These are phyloP conservation scores for Paradisaea rubra DNA, from an alignment of 2,113 vertebrate genomes.

Conservation along the genomic window DNA sequence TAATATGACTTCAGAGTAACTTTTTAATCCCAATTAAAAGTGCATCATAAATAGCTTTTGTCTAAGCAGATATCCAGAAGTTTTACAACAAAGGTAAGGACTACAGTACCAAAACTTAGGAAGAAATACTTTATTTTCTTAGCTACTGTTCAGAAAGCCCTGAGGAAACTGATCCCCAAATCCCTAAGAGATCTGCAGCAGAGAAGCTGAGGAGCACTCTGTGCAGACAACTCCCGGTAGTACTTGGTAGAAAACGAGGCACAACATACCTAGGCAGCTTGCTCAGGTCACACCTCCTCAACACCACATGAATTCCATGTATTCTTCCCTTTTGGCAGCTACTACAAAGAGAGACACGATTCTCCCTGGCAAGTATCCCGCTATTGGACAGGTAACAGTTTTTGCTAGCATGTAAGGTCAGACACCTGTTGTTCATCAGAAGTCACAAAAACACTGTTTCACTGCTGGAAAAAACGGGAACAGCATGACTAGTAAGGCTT, in stretches of 20 bases:
- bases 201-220: not conserved
- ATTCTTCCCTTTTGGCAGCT: not conserved
- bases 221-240: not conserved
- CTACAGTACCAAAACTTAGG: not conserved
- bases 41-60: constrained; percentile 3
- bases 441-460: not conserved
- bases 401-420: not conserved
- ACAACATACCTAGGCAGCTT: not conserved
- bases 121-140: not conserved
- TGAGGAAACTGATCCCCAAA: not conserved
- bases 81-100: constrained; percentile 1
- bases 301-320: not conserved
- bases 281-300: not conserved
- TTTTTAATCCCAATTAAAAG: not conserved
- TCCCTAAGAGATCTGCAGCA: not conserved
- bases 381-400: not conserved
- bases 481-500: not conserved
- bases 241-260: not conserved
- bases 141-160: not conserved
- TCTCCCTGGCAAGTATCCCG: not conserved
- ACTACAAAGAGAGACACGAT: not conserved
- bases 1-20: not conserved
- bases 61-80: not conserved
- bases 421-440: not conserved
- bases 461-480: not conserved